Base-by-base conservation (phyloP, 1,140 invertebrate genomes). In the Ostrea edulis region DNA sequence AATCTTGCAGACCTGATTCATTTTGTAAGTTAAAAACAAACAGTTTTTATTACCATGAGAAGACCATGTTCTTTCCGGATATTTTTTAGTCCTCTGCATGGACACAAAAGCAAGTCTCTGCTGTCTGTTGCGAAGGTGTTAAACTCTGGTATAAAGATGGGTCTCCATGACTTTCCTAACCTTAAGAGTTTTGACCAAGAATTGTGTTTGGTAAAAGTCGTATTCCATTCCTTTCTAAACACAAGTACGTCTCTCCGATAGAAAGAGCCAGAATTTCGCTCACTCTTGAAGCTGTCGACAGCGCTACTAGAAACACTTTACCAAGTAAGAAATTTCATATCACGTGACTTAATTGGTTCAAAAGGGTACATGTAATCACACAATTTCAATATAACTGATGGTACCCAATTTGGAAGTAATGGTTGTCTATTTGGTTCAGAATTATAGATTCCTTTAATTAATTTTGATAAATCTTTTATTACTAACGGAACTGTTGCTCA, bases 81-180 rank as follows among this genome's bases (percentile, higher is more conserved):
- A 77, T n/a, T n/a, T n/a, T n/a, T n/a, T n/a, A 77, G 22, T 77
- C 8, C 71, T 82, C 81, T 20, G 12, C 35, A 52, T 8, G 81
- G 81, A 51, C 81, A 82, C 44, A 52, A 53, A 51, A 82, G 8
- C 81, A 82, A 52, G 81, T 82, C 20, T 52, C 4, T 51, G 8
- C 20, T 52, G 81, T 82, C 81, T 82, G 81, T 82, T n/a, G 44
- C 81, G 52, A n/a, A 82, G 35, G 81, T 52, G 14, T 82, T 82
- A 53, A 82, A 82, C 71, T 77, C 71, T 29, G 71, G 71, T 77
- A 77, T 77, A 22, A 77, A 77, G 17, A 44, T 52, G 14, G 35
- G 44, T 52, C 22, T 82, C 51, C 35, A 82, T 52, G 81, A 35
- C 52, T 82, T 82, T n/a, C 81, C 51, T 77, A 77, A 35, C n/a